Conservation (phyloP, 1,140 invertebrate species). For the Aplysia californica region DNA sequence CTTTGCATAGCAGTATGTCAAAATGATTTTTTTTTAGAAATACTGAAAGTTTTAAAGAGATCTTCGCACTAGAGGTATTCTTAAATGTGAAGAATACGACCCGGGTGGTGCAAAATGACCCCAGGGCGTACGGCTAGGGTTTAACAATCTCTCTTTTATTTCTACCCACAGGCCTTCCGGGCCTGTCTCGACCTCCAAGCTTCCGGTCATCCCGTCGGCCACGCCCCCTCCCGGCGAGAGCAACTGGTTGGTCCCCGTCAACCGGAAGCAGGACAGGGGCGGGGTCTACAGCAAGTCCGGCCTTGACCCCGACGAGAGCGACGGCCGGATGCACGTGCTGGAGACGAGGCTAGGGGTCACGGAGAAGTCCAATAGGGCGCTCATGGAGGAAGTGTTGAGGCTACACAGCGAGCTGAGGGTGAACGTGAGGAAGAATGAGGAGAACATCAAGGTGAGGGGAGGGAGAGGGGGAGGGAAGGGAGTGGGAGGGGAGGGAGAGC, state of each 20-base stretch:
- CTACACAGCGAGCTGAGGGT: conserved; percentile 64
- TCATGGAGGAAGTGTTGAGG: conserved; percentile 66
- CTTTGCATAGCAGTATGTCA: no score
- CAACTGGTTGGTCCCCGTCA: not conserved
- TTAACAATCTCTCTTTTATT: no score
- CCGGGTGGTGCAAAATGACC: no score
- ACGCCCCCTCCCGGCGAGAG: no score
- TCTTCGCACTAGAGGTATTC: no score
- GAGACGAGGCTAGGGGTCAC: not conserved
- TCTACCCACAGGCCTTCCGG: not conserved
- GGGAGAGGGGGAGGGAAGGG: not conserved
- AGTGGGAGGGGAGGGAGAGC: no score
- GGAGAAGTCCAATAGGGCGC: not conserved
- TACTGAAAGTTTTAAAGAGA: no score
- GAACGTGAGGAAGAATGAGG: conserved; percentile 56
- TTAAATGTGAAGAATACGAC: no score
- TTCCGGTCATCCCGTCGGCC: not conserved
- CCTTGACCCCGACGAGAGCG: not conserved
- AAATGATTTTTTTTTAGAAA: no score
- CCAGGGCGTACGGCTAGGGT: no score
- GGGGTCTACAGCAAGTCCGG: not conserved
- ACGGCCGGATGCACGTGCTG: not conserved
- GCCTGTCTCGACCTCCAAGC: not conserved
- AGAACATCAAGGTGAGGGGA: conserved; percentile 32
- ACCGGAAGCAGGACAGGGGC: not conserved